Base-by-base conservation (phyloP, 1,140 invertebrate genomes). In the Tetraneura akinire region DNA sequence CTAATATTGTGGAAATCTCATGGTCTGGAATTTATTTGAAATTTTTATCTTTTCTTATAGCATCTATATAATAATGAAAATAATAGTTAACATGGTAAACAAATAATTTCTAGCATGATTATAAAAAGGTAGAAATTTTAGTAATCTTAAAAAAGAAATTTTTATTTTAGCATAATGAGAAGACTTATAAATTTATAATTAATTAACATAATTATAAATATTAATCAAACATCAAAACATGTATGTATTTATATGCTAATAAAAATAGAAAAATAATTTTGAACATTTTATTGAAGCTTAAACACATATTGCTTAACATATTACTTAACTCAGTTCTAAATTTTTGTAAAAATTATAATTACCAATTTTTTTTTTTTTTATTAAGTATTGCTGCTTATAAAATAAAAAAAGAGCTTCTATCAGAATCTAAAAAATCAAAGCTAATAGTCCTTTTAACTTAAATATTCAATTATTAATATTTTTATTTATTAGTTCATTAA, bases 11-110 rank as follows among this genome's bases (percentile, higher is more conserved):
- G 1, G 51, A 53, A n/a, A 53, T 53, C 8, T 53, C 51, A 10
- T 53, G 51, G 51, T 53, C 51, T 10, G 51, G 51, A 18, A n/a
- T 53, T 21, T 18, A 3, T n/a, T 3, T 53, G n/a, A 53, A 53
- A n/a, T 53, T 53, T 10, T 53, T 53, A n/a, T 53, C 51, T 53
- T 53, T 53, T 53, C 51, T 53, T 53, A 53, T 21, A 53, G n/a
- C 51, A 53, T 53, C 51, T 53, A 53, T n/a, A 53, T n/a, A 53
- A 21, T n/a, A n/a, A 21, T n/a, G 9, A 16, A 53, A 10, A 53
- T 10, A 10, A 21, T 10, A 21, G 21, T 53, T 10, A 53, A 53
- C 21, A 53, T 10, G 11, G 21, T 10, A 6, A n/a, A 51, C 11
- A 51, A 21, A 8, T 18, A n/a, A 51, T 10, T 1, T 3, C 18